Conservation (phyloP, 2,797 vertebrate species). For the Xyrichtys novacula region DNA sequence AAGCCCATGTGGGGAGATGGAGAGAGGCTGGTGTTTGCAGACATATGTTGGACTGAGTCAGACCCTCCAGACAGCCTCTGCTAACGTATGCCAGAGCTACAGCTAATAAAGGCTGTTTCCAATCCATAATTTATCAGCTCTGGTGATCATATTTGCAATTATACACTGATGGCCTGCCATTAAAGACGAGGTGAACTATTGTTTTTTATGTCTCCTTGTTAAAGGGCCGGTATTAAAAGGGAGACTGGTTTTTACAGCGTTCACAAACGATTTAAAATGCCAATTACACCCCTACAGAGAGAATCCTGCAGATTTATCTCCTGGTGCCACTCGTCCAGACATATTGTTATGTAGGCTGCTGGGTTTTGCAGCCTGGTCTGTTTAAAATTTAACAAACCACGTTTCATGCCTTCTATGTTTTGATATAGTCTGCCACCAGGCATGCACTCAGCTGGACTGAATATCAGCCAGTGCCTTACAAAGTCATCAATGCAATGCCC, state of each 20-base stretch:
- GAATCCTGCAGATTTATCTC: slow-evolving; percentile 69
- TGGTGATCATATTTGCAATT: slow-evolving; percentile 61
- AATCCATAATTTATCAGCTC: slow-evolving; percentile 63
- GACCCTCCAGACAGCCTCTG: slow-evolving; percentile 23
- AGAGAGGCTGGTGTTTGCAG: not conserved
- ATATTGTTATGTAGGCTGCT: slow-evolving; percentile 69
- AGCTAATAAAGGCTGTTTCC: slow-evolving; percentile 42
- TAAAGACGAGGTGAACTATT: slow-evolving; percentile 67
- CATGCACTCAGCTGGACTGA: slow-evolving; percentile 56
- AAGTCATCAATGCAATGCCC: slow-evolving; percentile 38
- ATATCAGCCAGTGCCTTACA: slow-evolving; percentile 47
- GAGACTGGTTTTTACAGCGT: slow-evolving; percentile 73
- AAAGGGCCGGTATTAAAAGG: slow-evolving; percentile 69
- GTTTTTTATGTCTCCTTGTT: slow-evolving; percentile 75
- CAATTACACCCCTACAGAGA: slow-evolving; percentile 68
- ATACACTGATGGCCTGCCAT: slow-evolving; percentile 61
- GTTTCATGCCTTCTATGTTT: slow-evolving; percentile 62
- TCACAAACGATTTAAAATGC: slow-evolving; percentile 73
- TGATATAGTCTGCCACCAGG: slow-evolving; percentile 59
- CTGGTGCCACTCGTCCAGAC: slow-evolving; percentile 49
- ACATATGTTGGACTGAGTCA: slow-evolving; percentile 35
- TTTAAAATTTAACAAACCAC: slow-evolving; percentile 78
- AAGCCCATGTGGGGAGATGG: not conserved
- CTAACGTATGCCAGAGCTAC: slow-evolving; percentile 20
- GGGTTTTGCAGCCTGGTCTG: slow-evolving; percentile 62